Evolutionary conservation across 2,113 vertebrate genomes (phyloP).

Genomic region (Bucco capensis): DNA sequence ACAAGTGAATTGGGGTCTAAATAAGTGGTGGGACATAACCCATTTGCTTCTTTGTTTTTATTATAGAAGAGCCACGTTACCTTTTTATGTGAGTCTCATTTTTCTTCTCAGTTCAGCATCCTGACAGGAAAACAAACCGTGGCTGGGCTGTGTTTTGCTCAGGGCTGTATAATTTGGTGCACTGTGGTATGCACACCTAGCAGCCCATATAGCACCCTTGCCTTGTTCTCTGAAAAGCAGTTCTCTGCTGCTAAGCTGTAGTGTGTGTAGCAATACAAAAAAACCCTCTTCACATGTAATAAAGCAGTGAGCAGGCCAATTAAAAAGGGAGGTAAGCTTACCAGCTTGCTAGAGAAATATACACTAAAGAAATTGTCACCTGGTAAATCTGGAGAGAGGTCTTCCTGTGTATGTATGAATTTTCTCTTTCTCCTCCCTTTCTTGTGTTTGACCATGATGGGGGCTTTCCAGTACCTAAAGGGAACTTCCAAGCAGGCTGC

Average conservation of each 20-base stretch:
- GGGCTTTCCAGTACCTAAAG: too few species aligned
- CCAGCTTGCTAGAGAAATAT: background rate
- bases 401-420: background rate
- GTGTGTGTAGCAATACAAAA: background rate
- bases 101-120: background rate
- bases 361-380: background rate
- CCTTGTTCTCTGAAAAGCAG: background rate
- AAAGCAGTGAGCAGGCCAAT: background rate
- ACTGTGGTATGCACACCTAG: background rate
- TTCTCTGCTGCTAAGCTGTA: background rate
- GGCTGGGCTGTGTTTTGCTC: background rate
- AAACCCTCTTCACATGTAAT: background rate
- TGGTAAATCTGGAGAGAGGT: background rate
- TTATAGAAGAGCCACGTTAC: background rate
- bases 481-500: too few species aligned
- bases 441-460: background rate
- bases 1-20: background rate
- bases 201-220: accelerated
- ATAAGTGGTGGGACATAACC: background rate
- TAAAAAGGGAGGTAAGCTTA: background rate
- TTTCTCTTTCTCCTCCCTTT: background rate
- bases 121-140: background rate
- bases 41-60: background rate
- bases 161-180: background rate
- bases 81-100: background rate